These are phyloP conservation scores for Nemoura dubitans DNA, from an alignment of 2,888 invertebrate genomes.

Conservation along the genomic window DNA sequence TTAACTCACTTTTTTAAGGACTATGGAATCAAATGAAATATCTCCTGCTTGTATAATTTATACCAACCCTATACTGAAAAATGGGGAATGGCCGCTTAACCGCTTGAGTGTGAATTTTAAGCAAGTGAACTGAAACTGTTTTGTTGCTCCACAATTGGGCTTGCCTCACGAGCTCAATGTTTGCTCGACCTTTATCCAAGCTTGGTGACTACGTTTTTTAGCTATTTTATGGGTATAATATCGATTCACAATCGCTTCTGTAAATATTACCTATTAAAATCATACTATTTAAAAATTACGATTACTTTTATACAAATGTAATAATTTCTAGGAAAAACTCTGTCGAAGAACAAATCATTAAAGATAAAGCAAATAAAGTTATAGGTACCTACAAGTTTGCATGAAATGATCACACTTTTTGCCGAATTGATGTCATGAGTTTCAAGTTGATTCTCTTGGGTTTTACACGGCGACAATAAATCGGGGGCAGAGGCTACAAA, in stretches of 20 bases:
- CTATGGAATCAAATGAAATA: neutral
- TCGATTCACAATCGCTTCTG: neutral
- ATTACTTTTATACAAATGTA: neutral
- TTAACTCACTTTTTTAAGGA: neutral
- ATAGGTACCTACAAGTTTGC: neutral
- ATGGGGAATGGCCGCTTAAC: neutral
- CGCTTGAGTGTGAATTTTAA: neutral
- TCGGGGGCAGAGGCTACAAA: neutral
- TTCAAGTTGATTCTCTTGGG: constrained; percentile 15
- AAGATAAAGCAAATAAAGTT: neutral
- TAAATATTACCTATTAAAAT: neutral
- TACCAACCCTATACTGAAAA: neutral
- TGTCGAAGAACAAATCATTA: neutral
- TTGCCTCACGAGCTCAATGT: neutral
- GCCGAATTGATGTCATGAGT: neutral
- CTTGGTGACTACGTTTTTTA: neutral
- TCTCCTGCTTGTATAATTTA: neutral
- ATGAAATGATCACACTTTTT: constrained; percentile 21
- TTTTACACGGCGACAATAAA: neutral
- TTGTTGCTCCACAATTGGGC: neutral
- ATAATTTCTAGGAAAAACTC: neutral
- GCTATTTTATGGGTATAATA: neutral
- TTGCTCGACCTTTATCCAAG: neutral
- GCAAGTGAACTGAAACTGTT: constrained; percentile 12
- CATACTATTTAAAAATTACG: neutral